These are phyloP conservation scores for Globia sparganii DNA, from an alignment of 2,888 invertebrate genomes.

Conservation along the genomic window DNA sequence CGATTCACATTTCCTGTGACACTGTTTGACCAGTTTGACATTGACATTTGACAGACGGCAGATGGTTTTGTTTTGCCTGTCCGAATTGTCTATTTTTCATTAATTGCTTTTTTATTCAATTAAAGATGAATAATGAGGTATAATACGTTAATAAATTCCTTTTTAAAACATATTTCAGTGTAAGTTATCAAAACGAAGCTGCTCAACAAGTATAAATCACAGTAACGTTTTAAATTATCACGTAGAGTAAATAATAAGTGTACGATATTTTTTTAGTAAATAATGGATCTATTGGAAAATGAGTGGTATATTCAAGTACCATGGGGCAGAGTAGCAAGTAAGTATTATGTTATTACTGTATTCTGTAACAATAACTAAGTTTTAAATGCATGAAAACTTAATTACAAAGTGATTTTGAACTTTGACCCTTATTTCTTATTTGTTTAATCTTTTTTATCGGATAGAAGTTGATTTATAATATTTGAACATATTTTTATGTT, in stretches of 20 bases:
- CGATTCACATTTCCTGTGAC: too few relatives aligned
- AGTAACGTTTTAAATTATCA: background rate
- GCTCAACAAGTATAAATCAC: background rate
- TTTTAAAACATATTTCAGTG: background rate
- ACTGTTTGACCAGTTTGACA: background rate
- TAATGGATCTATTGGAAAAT: conserved; percentile 79
- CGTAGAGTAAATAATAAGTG: background rate
- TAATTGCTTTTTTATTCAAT: conserved; percentile 3
- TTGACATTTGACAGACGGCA: conserved; percentile 20
- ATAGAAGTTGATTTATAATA: conserved; percentile 9
- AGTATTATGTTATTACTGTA: conserved; percentile 64
- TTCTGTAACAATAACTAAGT: conserved; percentile 46
- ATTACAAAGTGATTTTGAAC: conserved; percentile 23
- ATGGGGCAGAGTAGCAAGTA: conserved; percentile 85
- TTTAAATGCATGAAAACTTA: background rate
- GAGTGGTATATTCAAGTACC: conserved; percentile 87
- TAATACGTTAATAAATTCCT: background rate
- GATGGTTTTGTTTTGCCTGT: conserved; percentile 19
- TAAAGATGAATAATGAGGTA: background rate
- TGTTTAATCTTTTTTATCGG: conserved; percentile 27
- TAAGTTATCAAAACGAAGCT: background rate
- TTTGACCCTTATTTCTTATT: conserved; percentile 34
- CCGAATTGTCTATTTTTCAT: background rate
- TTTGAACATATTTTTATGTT: background rate
- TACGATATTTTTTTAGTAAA: background rate